Percentiles rank a stretch among this genome's conserved stretches.
These are phyloP conservation scores for Hydraecia micacea DNA, from an alignment of 2,888 invertebrate species.

Conservation along the genomic window DNA sequence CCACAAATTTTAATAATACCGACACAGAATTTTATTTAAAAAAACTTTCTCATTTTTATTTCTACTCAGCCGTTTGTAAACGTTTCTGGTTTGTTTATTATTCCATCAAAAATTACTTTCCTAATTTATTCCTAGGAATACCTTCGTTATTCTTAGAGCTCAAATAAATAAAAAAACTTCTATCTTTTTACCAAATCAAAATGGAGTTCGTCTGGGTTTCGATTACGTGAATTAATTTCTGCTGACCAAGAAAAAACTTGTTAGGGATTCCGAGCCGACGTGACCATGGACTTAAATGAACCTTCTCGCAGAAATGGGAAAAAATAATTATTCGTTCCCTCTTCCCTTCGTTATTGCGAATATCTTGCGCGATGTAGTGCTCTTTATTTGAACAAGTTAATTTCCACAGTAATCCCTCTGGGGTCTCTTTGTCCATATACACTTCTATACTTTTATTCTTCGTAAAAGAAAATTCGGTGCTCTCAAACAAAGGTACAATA, in stretches of 20 bases:
- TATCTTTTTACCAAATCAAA: conserved; percentile 62
- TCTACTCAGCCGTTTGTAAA: conserved; percentile 29
- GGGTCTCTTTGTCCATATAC: conserved; percentile 49
- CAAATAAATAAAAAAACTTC: conserved; percentile 34
- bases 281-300: conserved; percentile 72
- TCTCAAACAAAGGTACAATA: conserved; percentile 5
- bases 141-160: conserved; percentile 7
- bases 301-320: conserved; percentile 64
- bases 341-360: conserved; percentile 64
- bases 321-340: conserved; percentile 71
- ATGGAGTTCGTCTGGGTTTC: conserved; percentile 64
- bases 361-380: conserved; percentile 65
- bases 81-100: conserved; percentile 47
- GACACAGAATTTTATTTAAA: conserved; percentile 33
- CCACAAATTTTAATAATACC: conserved; percentile 21
- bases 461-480: conserved; percentile 9
- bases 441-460: conserved; percentile 36
- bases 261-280: conserved; percentile 69
- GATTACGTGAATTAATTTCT: conserved; percentile 75
- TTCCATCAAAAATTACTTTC: conserved; percentile 33
- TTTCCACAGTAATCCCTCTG: conserved; percentile 62
- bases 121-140: conserved; percentile 29
- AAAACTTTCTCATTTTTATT: conserved; percentile 40
- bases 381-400: conserved; percentile 71
- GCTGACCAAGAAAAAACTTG: conserved; percentile 74